Conservation (phyloP, 37 sponge, comb jelly and placozoan species). For the Axinella damicornis region DNA sequence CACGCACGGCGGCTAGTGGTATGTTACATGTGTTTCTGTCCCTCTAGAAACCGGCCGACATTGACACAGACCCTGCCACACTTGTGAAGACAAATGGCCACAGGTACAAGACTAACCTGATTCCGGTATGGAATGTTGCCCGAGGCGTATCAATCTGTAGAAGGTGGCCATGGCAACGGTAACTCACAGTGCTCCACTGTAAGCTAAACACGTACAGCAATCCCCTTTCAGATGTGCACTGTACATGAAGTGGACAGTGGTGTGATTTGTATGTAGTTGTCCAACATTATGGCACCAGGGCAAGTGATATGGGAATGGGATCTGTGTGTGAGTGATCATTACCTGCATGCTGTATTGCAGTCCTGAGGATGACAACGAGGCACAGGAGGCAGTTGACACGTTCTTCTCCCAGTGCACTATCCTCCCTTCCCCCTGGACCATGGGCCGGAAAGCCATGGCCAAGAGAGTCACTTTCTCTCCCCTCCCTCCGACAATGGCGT, state of each 20-base stretch:
- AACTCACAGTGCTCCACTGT: too few relatives aligned
- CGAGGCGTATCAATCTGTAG: not conserved
- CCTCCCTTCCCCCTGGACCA: constrained; percentile 76
- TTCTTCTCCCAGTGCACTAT: constrained; percentile 78
- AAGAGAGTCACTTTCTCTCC: constrained; percentile 83
- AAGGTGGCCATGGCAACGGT: too few relatives aligned
- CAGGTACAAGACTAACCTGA: too few relatives aligned
- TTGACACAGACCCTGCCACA: constrained; percentile 50
- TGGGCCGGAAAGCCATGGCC: not conserved
- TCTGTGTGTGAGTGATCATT: not conserved
- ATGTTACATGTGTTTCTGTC: not conserved
- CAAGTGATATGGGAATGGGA: not conserved
- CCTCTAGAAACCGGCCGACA: constrained; percentile 63
- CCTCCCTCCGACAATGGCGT: constrained; percentile 64
- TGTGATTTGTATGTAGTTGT: too few relatives aligned
- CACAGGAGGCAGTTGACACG: constrained; percentile 51
- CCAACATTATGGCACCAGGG: too few relatives aligned
- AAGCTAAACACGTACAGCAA: too few relatives aligned
- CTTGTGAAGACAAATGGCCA: constrained; percentile 49
- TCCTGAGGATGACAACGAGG: constrained; percentile 49
- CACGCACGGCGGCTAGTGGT: too few relatives aligned
- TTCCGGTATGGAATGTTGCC: not conserved
- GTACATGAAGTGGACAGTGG: too few relatives aligned
- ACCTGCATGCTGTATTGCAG: too few relatives aligned
- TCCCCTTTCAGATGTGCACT: too few relatives aligned